Evolutionary conservation across 2,797 vertebrate genomes (phyloP), one percentile per base, ranked within the genome.

Genomic region (Gymnoscopelus microlampas): DNA sequence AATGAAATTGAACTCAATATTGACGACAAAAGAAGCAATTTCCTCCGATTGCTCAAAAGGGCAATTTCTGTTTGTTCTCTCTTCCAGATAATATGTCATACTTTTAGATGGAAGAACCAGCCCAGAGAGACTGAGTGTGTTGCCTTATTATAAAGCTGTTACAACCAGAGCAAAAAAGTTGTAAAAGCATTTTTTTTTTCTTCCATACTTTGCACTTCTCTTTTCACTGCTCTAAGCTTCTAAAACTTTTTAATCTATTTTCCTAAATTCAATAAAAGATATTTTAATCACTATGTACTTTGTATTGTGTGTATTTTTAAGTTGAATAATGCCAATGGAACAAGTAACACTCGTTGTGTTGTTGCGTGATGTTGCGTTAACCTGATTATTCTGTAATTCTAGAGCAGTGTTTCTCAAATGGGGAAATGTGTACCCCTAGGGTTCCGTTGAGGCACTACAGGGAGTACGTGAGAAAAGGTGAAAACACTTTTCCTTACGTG

Each of bases 1-100:
- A 66, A 72, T 53, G 77, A 67, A 51, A 51, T 13, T 15, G 0
- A 32, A 8, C 9, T 44, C 39, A 44, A 74, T 70, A 57, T 74
- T 75, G 57, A 63, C 62, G 49, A 61, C 23, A 66, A 63, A 67
- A 50, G 53, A 65, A 26, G 74, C 62, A 48, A 73, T 76, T 64
- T 15, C 56, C 78, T 24, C 39, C 68, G 51, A 73, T 79, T n/a
- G 78, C 82, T 87, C 78, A 88, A 88, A 85, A 77, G 87, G 85
- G 85, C 83, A 73, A 80, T 88, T 75, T 80, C 73, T 90, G 82
- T 90, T 82, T 94, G 80, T 92, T 93, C 85, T 93, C 87, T 92
- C 90, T 93, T 93, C 71, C 93, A 93, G 93, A 93, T 94, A 93
- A 93, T 87, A 87, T 92, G 90, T 93, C 92, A 84, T 94, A 89